A percentile compares a stretch with the other conserved stretches of the same genome.
Evolutionary conservation across 2,797 vertebrate species (phyloP).

Genomic region (Anas flavirostris): DNA sequence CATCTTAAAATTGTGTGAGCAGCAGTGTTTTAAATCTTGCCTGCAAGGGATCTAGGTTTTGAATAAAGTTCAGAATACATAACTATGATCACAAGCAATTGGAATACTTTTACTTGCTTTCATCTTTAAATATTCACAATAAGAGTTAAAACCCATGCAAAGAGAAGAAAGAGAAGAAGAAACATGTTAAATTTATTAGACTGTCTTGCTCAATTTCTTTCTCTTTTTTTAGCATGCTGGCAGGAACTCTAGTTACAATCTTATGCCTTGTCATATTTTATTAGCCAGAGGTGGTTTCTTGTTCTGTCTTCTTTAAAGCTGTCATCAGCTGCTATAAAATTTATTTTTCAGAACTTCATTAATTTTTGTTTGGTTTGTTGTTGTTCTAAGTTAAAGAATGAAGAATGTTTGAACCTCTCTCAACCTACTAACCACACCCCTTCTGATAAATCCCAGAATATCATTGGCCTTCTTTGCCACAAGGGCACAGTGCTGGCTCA

Average conservation of each 20-base stretch:
- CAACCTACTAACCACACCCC: no score
- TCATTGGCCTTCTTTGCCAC: no score
- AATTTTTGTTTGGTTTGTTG: no score
- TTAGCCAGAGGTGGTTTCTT: neutral
- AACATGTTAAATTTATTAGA: constrained; percentile 56
- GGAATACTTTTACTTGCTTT: neutral
- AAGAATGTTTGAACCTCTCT: no score
- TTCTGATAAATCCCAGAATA: no score
- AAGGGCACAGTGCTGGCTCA: no score
- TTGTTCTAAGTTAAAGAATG: neutral
- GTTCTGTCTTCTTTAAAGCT: constrained; percentile 27
- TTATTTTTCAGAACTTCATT: constrained; percentile 11
- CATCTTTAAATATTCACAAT: constrained; percentile 26
- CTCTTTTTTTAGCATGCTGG: neutral
- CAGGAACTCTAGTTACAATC: neutral
- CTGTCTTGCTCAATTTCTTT: constrained; percentile 24
- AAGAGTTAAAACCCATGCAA: neutral
- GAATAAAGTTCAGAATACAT: neutral
- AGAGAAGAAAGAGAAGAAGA: neutral
- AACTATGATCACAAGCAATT: neutral
- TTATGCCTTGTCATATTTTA: constrained; percentile 41
- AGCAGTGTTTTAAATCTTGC: neutral
- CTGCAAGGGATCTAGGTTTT: neutral
- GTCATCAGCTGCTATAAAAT: constrained; percentile 19
- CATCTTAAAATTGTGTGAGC: neutral